These are phyloP conservation scores for Actinemys pallida DNA, from an alignment of 2,113 vertebrate species.

Conservation along the genomic window DNA sequence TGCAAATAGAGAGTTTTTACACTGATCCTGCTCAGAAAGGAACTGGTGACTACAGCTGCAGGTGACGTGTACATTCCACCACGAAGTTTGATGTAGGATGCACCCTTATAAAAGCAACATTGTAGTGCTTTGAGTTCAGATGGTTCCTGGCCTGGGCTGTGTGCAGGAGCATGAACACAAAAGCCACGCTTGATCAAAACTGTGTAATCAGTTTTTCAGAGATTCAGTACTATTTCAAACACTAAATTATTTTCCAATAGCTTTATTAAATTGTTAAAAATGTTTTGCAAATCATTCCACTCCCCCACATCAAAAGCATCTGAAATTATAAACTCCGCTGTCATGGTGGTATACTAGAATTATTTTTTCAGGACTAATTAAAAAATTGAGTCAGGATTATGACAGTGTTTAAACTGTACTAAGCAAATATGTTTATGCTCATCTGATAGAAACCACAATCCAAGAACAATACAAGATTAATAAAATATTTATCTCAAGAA, in stretches of 20 bases:
- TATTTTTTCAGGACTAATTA: not conserved
- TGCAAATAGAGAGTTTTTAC: not conserved
- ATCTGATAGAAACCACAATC: not conserved
- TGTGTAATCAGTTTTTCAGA: not conserved
- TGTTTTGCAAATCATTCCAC: not conserved
- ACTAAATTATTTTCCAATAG: not conserved
- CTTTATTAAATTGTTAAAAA: not conserved
- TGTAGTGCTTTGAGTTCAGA: not conserved
- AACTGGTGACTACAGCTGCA: not conserved
- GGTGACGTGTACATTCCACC: not conserved
- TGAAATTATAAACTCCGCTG: not conserved
- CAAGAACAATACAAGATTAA: not conserved
- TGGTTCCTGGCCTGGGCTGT: not conserved
- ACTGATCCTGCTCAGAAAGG: not conserved
- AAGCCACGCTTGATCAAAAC: not conserved
- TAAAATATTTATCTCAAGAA: not conserved
- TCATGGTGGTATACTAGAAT: not conserved
- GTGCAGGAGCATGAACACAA: not conserved
- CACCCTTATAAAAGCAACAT: not conserved
- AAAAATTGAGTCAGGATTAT: not conserved
- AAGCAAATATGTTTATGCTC: not conserved
- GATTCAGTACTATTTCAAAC: not conserved
- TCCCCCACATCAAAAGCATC: not conserved
- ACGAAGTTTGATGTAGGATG: not conserved
- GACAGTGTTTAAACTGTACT: not conserved